Conservation (phyloP, 2,797 vertebrate species). For the Pogonophryne albipinna region DNA sequence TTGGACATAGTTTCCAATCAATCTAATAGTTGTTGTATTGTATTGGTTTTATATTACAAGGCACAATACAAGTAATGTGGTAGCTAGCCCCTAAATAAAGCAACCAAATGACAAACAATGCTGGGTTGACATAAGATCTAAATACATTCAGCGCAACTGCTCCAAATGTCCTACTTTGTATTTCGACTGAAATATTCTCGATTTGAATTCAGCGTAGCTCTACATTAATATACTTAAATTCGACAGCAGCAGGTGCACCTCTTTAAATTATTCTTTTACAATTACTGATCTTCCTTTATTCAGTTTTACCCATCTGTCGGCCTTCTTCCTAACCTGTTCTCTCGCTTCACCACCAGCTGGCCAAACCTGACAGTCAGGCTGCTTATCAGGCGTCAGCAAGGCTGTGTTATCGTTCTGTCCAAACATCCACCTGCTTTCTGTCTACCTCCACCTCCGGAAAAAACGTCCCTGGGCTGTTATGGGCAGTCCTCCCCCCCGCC, state of each 20-base stretch:
- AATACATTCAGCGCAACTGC: conserved; percentile 34
- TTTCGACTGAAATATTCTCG: conserved; percentile 31
- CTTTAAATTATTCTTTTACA: conserved; percentile 48
- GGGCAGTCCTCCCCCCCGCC: conserved; percentile 13
- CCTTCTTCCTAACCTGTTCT: conserved; percentile 35
- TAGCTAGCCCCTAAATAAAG: not conserved
- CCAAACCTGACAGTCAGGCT: conserved; percentile 76
- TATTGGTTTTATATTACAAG: too few relatives aligned
- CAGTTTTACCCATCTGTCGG: conserved; percentile 46
- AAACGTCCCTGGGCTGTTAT: conserved; percentile 52
- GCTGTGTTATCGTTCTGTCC: conserved; percentile 72
- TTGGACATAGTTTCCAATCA: not conserved
- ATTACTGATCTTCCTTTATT: conserved; percentile 44
- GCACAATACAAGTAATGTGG: too few relatives aligned
- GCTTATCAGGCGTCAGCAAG: conserved; percentile 78
- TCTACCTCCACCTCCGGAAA: conserved; percentile 74
- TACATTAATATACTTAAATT: conserved; percentile 44
- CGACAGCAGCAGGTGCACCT: conserved; percentile 49
- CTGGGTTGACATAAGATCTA: conserved; percentile 29
- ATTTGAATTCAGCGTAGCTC: conserved; percentile 43
- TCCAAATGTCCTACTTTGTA: conserved; percentile 42
- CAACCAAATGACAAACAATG: conserved; percentile 22
- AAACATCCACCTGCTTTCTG: conserved; percentile 79
- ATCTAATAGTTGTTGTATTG: not conserved
- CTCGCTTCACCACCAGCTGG: conserved; percentile 51